Percentiles rank a stretch among this genome's conserved stretches.
phyloP scores from a whole-genome alignment of 2,888 invertebrate genomes.

The Zaprionus obscuricornis region DNA sequence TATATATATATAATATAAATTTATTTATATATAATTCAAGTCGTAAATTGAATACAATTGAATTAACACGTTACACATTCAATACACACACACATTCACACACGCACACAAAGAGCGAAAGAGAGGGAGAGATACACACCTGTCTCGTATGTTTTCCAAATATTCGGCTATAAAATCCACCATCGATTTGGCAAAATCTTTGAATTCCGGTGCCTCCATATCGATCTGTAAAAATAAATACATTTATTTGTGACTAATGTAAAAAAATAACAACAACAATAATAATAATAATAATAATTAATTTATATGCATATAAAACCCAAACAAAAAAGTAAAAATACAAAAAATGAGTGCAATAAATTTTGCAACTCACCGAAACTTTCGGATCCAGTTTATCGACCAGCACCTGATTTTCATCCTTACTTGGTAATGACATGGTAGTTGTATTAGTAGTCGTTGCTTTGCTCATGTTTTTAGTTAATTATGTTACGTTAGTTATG shows the following conservation, averaged over 20 bases:
- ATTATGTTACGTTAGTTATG: background rate
- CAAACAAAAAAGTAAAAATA: background rate
- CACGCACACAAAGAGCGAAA: too few species aligned
- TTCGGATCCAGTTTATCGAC: conserved; percentile 75
- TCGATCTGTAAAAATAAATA: conserved; percentile 79
- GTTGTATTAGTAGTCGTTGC: conserved; percentile 26
- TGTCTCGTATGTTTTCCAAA: conserved; percentile 95
- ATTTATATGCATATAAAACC: conserved; percentile 18
- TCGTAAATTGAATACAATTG: conserved; percentile 38
- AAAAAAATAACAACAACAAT: background rate
- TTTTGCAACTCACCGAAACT: conserved; percentile 74
- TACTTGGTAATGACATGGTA: conserved; percentile 27
- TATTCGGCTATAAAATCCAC: conserved; percentile 97
- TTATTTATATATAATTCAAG: conserved; percentile 1
- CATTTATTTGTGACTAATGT: too few species aligned
- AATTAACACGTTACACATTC: conserved; percentile 41
- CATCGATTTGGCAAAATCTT: conserved; percentile 96
- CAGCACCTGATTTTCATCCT: conserved; percentile 52
- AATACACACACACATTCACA: too few species aligned
- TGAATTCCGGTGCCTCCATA: conserved; percentile 93
- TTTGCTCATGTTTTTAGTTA: conserved; percentile 48
- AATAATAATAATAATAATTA: background rate
- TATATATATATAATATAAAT: conserved; percentile 1
- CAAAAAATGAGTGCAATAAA: background rate
- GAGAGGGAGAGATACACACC: too few species aligned